A percentile compares a stretch with the other conserved stretches of the same genome.
These are phyloP conservation scores for Podocnemis expansa DNA, from an alignment of 2,113 vertebrate genomes.

Conservation along the genomic window DNA sequence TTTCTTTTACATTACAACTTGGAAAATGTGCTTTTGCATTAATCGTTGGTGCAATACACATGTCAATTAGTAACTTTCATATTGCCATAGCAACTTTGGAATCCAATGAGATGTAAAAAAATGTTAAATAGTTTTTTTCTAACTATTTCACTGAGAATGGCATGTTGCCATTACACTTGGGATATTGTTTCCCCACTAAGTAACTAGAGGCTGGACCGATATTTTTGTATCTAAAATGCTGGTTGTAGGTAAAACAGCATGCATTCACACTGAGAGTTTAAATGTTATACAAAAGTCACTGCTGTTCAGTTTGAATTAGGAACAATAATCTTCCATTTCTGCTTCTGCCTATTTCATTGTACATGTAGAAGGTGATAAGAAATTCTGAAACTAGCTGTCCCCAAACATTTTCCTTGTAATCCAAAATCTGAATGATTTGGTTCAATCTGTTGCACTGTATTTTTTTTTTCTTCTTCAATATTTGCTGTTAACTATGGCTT, in stretches of 20 bases:
- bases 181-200: slow-evolving; percentile 66
- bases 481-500: slow-evolving; percentile 67
- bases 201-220: slow-evolving; percentile 70
- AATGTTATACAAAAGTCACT: slow-evolving; percentile 52
- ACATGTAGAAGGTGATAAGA: slow-evolving; percentile 55
- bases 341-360: slow-evolving; percentile 56
- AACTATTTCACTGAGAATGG: slow-evolving; percentile 62
- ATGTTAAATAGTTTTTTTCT: slow-evolving; percentile 62
- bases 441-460: slow-evolving; percentile 65
- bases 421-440: slow-evolving; percentile 58
- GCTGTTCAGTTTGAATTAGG: slow-evolving; percentile 41
- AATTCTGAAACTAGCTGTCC: slow-evolving; percentile 55
- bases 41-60: slow-evolving; percentile 20
- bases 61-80: slow-evolving; percentile 32
- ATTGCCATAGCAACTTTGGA: slow-evolving; percentile 30
- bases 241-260: slow-evolving; percentile 57
- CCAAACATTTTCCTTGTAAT: slow-evolving; percentile 59
- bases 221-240: slow-evolving; percentile 46
- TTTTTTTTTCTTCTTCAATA: slow-evolving; percentile 65
- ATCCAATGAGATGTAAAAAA: slow-evolving; percentile 37
- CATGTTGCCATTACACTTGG: slow-evolving; percentile 65
- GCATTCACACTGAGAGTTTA: slow-evolving; percentile 60
- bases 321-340: slow-evolving; percentile 54
- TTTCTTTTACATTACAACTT: slow-evolving; percentile 42
- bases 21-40: slow-evolving; percentile 53